Conservation (phyloP, 1,140 invertebrate genomes). For the Drosophila rhopaloa region DNA sequence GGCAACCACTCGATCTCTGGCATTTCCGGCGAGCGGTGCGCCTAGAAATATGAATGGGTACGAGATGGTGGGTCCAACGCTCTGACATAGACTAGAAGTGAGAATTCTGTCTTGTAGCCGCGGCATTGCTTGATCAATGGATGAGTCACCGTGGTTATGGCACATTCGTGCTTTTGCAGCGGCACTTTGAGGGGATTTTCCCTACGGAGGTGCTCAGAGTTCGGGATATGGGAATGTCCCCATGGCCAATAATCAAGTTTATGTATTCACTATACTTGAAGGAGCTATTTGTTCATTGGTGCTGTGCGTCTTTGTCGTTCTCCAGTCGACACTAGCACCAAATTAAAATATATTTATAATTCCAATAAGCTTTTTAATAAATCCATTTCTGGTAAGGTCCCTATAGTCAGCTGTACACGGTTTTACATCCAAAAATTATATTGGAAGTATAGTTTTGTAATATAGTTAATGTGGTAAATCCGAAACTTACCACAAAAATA, state of each 20-base stretch:
- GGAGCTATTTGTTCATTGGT: neutral
- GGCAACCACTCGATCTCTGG: constrained; percentile 36
- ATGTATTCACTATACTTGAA: neutral
- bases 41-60: constrained; percentile 29
- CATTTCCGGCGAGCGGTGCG: constrained; percentile 40
- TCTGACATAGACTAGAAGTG: constrained; percentile 12
- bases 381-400: too few relatives aligned
- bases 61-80: neutral
- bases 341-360: too few relatives aligned
- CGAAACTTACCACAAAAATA: too few relatives aligned
- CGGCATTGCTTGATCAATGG: constrained; percentile 32
- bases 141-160: constrained; percentile 46
- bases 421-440: too few relatives aligned
- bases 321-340: too few relatives aligned
- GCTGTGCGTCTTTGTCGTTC: neutral
- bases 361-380: too few relatives aligned
- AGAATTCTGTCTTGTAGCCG: constrained; percentile 20
- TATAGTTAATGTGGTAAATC: too few relatives aligned
- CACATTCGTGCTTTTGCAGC: constrained; percentile 42
- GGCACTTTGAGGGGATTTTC: constrained; percentile 48
- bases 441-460: too few relatives aligned
- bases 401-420: too few relatives aligned
- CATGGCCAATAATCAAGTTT: neutral
- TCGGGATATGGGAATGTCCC: constrained; percentile 36
- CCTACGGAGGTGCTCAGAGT: constrained; percentile 9